Conservation (phyloP, 1,140 invertebrate species). For the Temnothorax longispinosus region DNA sequence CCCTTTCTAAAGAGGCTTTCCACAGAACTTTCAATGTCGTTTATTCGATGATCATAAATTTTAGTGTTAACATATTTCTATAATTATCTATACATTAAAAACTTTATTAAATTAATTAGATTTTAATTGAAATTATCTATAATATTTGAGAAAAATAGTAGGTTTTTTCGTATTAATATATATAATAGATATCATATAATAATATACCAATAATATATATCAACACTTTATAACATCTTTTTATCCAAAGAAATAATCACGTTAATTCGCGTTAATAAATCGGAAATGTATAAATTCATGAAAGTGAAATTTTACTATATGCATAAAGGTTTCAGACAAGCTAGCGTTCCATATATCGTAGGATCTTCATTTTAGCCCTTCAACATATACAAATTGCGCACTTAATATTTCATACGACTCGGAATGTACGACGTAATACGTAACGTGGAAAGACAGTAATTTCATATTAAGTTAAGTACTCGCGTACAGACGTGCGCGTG, state of each 20-base stretch:
- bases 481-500: neutral
- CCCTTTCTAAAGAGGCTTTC: neutral
- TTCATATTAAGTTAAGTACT: slow-evolving; percentile 26
- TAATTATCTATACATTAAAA: neutral
- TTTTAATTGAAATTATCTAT: neutral
- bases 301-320: slow-evolving; percentile 21
- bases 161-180: neutral
- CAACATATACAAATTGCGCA: neutral
- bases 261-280: neutral
- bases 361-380: neutral
- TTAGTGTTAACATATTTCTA: neutral
- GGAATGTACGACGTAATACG: neutral
- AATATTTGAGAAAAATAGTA: neutral
- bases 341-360: neutral
- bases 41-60: neutral
- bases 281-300: neutral
- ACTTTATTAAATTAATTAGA: neutral
- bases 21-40: neutral
- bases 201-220: neutral
- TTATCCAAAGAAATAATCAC: neutral
- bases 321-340: neutral
- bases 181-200: neutral
- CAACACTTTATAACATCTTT: neutral
- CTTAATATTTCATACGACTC: slow-evolving; percentile 35
- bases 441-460: slow-evolving; percentile 35